These are phyloP conservation scores for Chlorops oryzae DNA, from an alignment of 1,140 invertebrate species.

Conservation along the genomic window DNA sequence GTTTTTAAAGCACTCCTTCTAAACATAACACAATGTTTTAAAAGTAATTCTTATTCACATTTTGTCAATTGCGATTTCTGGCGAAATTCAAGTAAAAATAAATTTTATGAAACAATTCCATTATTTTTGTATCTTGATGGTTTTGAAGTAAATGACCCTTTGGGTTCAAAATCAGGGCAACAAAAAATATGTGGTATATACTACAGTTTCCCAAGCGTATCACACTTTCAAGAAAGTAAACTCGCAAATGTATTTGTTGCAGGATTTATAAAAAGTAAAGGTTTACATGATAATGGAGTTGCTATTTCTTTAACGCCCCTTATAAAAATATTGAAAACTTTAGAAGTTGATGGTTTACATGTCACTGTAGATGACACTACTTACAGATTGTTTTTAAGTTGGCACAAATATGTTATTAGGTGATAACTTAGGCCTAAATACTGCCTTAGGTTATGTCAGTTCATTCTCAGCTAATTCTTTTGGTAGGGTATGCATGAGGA, in stretches of 20 bases:
- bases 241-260: neutral
- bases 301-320: neutral
- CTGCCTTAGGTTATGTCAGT: neutral
- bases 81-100: neutral
- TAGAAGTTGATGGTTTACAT: neutral
- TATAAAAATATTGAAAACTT: neutral
- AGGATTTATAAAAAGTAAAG: neutral
- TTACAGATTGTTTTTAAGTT: neutral
- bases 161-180: neutral
- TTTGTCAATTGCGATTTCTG: neutral
- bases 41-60: neutral
- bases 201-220: neutral
- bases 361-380: neutral
- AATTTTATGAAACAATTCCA: neutral
- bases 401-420: neutral
- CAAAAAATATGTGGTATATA: neutral
- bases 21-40: neutral
- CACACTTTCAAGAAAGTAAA: neutral
- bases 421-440: no score
- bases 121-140: no score
- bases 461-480: no score
- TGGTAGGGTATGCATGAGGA: neutral
- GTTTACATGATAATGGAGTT: neutral
- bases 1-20: no score
- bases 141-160: neutral